These are phyloP conservation scores for Empidonax alnorum DNA, from an alignment of 2,113 vertebrate species.

Conservation along the genomic window DNA sequence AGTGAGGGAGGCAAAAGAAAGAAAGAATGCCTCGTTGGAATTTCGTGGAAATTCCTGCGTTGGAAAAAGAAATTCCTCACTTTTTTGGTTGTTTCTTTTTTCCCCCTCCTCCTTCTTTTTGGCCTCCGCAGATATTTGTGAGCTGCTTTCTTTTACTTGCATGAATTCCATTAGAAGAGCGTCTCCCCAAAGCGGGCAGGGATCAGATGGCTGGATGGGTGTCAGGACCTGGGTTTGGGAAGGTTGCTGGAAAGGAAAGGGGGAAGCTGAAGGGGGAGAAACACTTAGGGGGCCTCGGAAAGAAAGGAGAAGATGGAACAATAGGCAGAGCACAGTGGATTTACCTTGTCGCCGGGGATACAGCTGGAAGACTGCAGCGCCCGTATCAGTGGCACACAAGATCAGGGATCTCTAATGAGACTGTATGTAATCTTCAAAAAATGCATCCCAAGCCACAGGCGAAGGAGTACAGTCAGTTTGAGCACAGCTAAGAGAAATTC, in stretches of 20 bases:
- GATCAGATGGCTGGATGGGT: background rate
- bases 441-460: conserved; percentile 68
- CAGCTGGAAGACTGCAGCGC: background rate
- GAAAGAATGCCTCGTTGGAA: background rate
- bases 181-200: background rate
- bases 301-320: background rate
- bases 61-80: background rate
- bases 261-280: background rate
- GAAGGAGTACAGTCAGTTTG: conserved; percentile 26
- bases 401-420: conserved; percentile 65
- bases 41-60: background rate
- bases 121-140: background rate
- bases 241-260: background rate
- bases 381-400: conserved; percentile 6
- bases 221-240: background rate
- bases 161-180: background rate
- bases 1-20: background rate
- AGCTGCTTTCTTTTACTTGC: background rate
- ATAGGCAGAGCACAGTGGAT: conserved; percentile 14
- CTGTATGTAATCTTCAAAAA: conserved; percentile 76
- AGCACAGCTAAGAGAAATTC: conserved; percentile 48
- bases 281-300: background rate
- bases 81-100: background rate
- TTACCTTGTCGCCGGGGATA: background rate
- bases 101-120: background rate